phyloP scores from a whole-genome alignment of 1,140 invertebrate genomes.

The Euwallacea similis region DNA sequence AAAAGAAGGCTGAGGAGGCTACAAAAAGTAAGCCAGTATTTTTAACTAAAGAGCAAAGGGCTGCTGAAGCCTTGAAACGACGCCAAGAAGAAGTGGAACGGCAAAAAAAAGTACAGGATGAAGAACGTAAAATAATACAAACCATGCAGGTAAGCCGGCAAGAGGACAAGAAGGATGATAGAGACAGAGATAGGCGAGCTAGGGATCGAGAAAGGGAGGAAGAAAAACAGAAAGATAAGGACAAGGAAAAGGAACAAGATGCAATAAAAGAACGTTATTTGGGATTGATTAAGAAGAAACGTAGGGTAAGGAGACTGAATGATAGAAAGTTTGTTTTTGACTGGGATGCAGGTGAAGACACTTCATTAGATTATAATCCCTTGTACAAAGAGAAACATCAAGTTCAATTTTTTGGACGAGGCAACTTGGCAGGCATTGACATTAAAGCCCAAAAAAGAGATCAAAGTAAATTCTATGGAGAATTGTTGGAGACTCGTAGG shows the following conservation, averaged over 20 bases:
- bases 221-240: slow-evolving; percentile 66
- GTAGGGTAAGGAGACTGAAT: slow-evolving; percentile 88
- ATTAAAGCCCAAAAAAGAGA: slow-evolving; percentile 96
- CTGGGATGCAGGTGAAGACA: slow-evolving; percentile 99
- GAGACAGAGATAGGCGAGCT: slow-evolving; percentile 42
- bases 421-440: slow-evolving; percentile 97
- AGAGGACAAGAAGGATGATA: slow-evolving; percentile 46
- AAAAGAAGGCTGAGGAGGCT: slow-evolving; percentile 95
- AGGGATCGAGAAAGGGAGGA: slow-evolving; percentile 57
- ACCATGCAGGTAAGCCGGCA: slow-evolving; percentile 42
- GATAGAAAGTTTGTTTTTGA: slow-evolving; percentile 99
- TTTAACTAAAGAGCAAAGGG: slow-evolving; percentile 93
- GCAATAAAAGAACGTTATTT: slow-evolving; percentile 87
- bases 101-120: slow-evolving; percentile 68
- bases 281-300: slow-evolving; percentile 92
- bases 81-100: slow-evolving; percentile 83
- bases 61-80: slow-evolving; percentile 82
- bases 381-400: slow-evolving; percentile 96
- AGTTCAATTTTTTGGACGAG: slow-evolving; percentile 96
- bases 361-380: slow-evolving; percentile 95
- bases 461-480: slow-evolving; percentile 97
- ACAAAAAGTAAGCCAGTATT: slow-evolving; percentile 95
- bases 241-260: slow-evolving; percentile 89
- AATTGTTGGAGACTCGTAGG: slow-evolving; percentile 90
- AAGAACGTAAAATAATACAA: slow-evolving; percentile 65